Percentiles rank a stretch among this genome's conserved stretches.
Evolutionary conservation across 2,113 vertebrate genomes (phyloP).

Genomic region (Chaenocephalus aceratus): DNA sequence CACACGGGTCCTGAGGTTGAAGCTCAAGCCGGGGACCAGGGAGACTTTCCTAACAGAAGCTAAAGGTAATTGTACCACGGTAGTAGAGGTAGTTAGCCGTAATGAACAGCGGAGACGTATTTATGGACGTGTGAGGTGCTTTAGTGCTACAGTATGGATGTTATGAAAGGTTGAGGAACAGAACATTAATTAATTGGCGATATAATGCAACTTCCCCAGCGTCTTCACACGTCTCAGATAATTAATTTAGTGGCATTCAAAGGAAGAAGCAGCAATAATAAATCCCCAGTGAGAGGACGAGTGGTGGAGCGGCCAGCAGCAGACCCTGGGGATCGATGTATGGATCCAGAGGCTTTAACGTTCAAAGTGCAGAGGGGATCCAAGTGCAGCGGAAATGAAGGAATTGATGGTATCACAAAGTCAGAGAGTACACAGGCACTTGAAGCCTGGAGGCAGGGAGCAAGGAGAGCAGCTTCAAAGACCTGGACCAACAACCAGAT

Average conservation of each 20-base stretch:
- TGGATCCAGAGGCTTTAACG: slow-evolving; percentile 35
- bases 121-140: slow-evolving; percentile 2
- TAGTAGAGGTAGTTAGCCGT: no score
- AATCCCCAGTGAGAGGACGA: slow-evolving; percentile 9
- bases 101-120: slow-evolving; percentile 15
- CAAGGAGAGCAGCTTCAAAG: background rate
- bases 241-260: slow-evolving; percentile 10
- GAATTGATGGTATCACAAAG: slow-evolving; percentile 6
- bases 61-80: no score
- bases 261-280: background rate
- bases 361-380: slow-evolving; percentile 8
- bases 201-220: slow-evolving; percentile 11
- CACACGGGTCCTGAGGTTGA: no score
- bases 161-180: slow-evolving; percentile 21
- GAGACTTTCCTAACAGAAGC: no score
- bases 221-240: background rate
- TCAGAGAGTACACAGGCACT: background rate
- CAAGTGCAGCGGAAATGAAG: slow-evolving; percentile 12
- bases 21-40: no score
- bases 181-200: slow-evolving; percentile 20
- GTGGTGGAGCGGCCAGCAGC: background rate
- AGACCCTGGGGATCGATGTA: slow-evolving; percentile 36
- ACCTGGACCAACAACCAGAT: background rate
- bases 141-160: slow-evolving; percentile 12
- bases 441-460: background rate